Evolutionary conservation across 2,888 invertebrate genomes (phyloP).

Genomic region (Leptopilina myrica): DNA sequence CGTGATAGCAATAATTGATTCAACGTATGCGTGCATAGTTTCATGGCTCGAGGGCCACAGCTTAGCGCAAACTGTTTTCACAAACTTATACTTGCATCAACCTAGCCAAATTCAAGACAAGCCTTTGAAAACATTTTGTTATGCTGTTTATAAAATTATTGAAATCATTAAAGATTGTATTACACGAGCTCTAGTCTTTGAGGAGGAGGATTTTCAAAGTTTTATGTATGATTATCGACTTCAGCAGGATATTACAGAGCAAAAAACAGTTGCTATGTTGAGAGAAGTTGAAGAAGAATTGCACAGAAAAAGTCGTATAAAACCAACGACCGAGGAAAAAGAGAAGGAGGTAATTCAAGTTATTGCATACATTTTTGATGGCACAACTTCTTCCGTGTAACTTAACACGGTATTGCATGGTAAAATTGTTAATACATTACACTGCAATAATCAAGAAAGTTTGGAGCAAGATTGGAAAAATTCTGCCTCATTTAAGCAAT

Average conservation of each 20-base stretch:
- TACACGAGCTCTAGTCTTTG: slow-evolving; percentile 91
- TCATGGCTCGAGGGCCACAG: slow-evolving; percentile 99
- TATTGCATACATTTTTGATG: not conserved
- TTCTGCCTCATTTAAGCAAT: no score
- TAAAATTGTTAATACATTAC: no score
- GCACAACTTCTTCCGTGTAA: no score
- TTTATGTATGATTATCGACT: slow-evolving; percentile 93
- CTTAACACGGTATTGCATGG: no score
- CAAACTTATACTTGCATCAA: slow-evolving; percentile 95
- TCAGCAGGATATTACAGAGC: slow-evolving; percentile 89
- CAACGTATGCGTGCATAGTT: slow-evolving; percentile 94
- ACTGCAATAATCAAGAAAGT: no score
- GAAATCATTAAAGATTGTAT: slow-evolving; percentile 93
- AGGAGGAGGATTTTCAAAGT: slow-evolving; percentile 98
- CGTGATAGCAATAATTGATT: slow-evolving; percentile 95
- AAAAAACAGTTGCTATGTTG: slow-evolving; percentile 88
- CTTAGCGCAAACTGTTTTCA: slow-evolving; percentile 97
- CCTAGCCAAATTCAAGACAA: slow-evolving; percentile 91
- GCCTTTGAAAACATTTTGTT: slow-evolving; percentile 90
- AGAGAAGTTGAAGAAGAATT: slow-evolving; percentile 95
- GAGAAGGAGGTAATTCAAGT: slow-evolving; percentile 73
- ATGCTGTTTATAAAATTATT: slow-evolving; percentile 91
- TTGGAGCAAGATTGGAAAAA: no score
- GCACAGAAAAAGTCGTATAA: slow-evolving; percentile 82
- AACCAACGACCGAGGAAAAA: slow-evolving; percentile 76